Conservation (phyloP, 1,140 invertebrate species). For the Pogonomyrmex californicus region DNA sequence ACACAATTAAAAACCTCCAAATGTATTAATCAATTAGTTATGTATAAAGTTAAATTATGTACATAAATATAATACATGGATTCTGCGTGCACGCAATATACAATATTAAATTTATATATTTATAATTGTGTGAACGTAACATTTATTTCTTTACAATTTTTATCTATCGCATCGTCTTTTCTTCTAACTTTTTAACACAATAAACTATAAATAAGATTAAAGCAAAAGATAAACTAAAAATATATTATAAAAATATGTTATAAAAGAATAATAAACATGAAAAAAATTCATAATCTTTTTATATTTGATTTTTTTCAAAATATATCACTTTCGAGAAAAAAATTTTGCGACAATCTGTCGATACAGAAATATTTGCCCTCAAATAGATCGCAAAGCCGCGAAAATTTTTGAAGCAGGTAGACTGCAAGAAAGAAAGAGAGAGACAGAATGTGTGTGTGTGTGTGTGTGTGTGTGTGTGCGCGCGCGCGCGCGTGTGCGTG, state of each 20-base stretch:
- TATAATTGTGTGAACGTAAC: background rate
- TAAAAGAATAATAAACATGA: background rate
- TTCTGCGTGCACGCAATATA: background rate
- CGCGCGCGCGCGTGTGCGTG: too few species aligned
- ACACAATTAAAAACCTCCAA: background rate
- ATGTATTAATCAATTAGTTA: conserved; percentile 25
- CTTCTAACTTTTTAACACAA: background rate
- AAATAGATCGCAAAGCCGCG: too few species aligned
- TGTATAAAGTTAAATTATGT: background rate
- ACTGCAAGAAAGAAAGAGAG: too few species aligned
- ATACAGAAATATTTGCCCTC: too few species aligned
- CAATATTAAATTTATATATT: conserved; percentile 15
- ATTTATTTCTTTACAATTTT: background rate
- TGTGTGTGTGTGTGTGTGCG: too few species aligned
- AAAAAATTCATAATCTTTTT: background rate
- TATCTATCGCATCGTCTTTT: background rate
- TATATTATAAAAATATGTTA: background rate
- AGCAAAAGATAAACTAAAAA: background rate
- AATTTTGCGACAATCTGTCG: too few species aligned
- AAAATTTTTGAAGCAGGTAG: too few species aligned
- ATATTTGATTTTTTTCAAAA: background rate
- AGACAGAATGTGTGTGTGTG: too few species aligned
- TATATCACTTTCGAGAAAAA: background rate
- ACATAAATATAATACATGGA: too few species aligned
- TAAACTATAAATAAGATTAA: background rate